Evolutionary conservation across 2,888 invertebrate genomes (phyloP).

Genomic region (Rapana venosa): DNA sequence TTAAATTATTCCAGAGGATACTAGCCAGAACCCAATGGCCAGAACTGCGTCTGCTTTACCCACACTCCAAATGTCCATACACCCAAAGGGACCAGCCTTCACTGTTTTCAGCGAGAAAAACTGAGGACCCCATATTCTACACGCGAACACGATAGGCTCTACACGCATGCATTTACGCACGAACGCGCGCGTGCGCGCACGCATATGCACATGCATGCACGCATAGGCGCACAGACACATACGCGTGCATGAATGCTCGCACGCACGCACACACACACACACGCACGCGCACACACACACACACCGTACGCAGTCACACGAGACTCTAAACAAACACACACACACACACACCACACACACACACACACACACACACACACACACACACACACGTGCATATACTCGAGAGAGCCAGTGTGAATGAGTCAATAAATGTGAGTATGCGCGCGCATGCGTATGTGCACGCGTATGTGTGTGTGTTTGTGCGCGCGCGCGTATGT

Average conservation of each 20-base stretch:
- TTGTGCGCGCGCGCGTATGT: neutral
- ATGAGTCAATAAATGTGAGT: neutral
- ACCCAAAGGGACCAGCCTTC: too few relatives aligned
- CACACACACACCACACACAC: neutral
- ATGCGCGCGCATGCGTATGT: neutral
- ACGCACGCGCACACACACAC: neutral
- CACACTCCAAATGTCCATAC: too few relatives aligned
- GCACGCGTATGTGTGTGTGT: neutral
- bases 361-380: constrained; percentile 1
- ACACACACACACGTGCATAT: neutral
- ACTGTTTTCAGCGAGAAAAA: too few relatives aligned
- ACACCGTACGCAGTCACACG: neutral
- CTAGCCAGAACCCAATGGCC: too few relatives aligned
- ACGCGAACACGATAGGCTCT: too few relatives aligned
- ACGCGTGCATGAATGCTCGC: neutral
- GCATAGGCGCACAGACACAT: neutral
- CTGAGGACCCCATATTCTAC: too few relatives aligned
- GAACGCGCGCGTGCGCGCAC: neutral
- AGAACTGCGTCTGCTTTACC: too few relatives aligned
- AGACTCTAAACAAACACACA: neutral
- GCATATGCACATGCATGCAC: neutral
- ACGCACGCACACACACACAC: neutral
- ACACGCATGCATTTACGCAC: neutral
- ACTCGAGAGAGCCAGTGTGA: too few relatives aligned
- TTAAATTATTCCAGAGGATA: too few relatives aligned